These are phyloP conservation scores for Caenorhabditis macrosperma DNA, from an alignment of 2,888 invertebrate species.

Conservation along the genomic window DNA sequence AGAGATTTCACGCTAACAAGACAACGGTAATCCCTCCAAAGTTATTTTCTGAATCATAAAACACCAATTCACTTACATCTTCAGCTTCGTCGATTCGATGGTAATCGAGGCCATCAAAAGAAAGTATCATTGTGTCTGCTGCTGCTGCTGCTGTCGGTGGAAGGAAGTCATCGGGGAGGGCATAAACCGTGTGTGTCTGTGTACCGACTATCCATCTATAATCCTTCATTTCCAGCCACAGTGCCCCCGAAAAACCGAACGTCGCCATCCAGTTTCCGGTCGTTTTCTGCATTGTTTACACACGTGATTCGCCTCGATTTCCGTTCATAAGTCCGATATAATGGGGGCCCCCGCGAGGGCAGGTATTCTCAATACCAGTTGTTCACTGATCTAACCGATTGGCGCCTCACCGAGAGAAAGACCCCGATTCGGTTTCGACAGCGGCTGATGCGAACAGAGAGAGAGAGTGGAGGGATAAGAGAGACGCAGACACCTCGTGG, in stretches of 20 bases:
- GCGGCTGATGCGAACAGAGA: too few relatives aligned
- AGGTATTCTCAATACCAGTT: constrained; percentile 41
- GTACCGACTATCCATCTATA: constrained; percentile 7
- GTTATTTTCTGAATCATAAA: too few relatives aligned
- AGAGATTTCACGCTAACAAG: too few relatives aligned
- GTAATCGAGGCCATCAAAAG: too few relatives aligned
- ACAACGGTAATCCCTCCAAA: too few relatives aligned
- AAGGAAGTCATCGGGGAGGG: neutral
- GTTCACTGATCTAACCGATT: constrained; percentile 34
- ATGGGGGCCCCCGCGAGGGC: constrained; percentile 2
- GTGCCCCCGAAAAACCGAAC: constrained; percentile 9
- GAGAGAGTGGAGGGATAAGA: constrained; percentile 26
- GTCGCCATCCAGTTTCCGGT: constrained; percentile 34
- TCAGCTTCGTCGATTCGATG: too few relatives aligned
- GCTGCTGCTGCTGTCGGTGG: too few relatives aligned
- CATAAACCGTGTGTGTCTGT: neutral
- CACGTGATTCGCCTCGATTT: constrained; percentile 12
- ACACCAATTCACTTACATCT: too few relatives aligned
- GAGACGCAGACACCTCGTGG: constrained; percentile 37
- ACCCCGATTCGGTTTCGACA: neutral
- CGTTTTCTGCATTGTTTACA: constrained; percentile 29
- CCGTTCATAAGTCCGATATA: constrained; percentile 51
- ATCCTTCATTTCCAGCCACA: constrained; percentile 37
- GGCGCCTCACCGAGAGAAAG: too few relatives aligned
- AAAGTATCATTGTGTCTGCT: too few relatives aligned